Evolutionary conservation across 2,113 vertebrate species (phyloP).

Genomic region (Notechis scutatus): DNA sequence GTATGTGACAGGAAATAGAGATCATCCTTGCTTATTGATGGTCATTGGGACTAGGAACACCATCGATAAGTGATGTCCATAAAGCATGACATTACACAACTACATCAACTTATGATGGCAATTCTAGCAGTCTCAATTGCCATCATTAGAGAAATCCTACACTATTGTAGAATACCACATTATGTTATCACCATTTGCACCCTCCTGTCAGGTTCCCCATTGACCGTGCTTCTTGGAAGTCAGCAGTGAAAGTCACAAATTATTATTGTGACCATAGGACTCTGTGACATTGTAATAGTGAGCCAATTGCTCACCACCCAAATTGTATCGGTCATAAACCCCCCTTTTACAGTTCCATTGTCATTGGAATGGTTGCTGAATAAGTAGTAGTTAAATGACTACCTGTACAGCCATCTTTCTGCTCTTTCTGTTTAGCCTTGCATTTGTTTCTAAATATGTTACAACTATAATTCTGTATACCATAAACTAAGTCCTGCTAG

Average conservation of each 20-base stretch:
- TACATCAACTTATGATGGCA: background rate
- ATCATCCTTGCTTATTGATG: background rate
- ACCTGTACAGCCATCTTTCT: background rate
- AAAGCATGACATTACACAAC: background rate
- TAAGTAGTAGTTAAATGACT: background rate
- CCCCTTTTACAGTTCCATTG: background rate
- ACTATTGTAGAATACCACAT: background rate
- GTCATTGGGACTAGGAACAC: background rate
- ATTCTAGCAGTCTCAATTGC: background rate
- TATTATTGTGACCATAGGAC: background rate
- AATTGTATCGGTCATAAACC: background rate
- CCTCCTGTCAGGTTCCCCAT: background rate
- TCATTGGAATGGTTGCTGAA: background rate
- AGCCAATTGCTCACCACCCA: background rate
- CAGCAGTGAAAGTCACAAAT: background rate
- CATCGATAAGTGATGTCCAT: background rate
- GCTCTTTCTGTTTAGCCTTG: background rate
- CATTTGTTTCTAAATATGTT: background rate
- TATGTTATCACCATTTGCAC: background rate
- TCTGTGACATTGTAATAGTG: background rate
- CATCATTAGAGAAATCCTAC: background rate
- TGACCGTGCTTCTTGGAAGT: background rate
- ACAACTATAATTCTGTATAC: background rate
- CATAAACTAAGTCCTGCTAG: background rate
- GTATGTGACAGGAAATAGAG: background rate